Evolutionary conservation across 1,140 invertebrate genomes (phyloP), one percentile per base, ranked within the genome.

Genomic region (Pseudoatta argentina): DNA sequence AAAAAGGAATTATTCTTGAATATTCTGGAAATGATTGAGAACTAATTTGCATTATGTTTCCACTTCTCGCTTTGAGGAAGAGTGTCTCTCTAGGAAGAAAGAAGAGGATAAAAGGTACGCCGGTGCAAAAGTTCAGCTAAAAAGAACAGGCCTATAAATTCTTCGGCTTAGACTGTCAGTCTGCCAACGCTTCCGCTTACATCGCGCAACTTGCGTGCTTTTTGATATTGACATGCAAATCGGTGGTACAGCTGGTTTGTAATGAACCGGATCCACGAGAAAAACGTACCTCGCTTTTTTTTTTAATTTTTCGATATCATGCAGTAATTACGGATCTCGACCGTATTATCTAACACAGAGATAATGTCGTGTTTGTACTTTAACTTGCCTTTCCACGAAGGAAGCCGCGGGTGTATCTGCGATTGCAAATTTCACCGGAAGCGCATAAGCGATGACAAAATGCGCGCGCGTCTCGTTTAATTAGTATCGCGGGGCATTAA

Each of bases 401-500:
- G n/a, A 30, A 78, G 59, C 61, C 39, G 59, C 24, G 18, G 39
- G 2, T 14, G 24, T 21, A 48, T 69, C 21, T 21, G 59, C 24
- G 39, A 39, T 34, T 44, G 44, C 59, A 14, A 48, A 66, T 51
- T 69, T 78, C 12, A 77, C 10, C 24, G 57, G 34, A 77, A 64
- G 21, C 39, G 24, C 18, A 18, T 16, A 8, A 16, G 18, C 59
- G 24, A 66, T 78, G 76, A 78, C 59, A 44, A 44, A 44, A 44
- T 44, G 75, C 6, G 59, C 39, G 24, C 44, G 59, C 18, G 10
- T 66, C 24, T 48, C 61, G 44, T 66, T 78, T 78, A 78, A 78
- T 78, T 78, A 51, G 76, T 78, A 78, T 66, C 18, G 21, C 59
- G 39, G 4, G 24, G 21, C 39, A 78, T 66, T 66, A 78, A 78